Evolutionary conservation across 1,140 invertebrate species (phyloP).

Genomic region (Drosophila parvula): DNA sequence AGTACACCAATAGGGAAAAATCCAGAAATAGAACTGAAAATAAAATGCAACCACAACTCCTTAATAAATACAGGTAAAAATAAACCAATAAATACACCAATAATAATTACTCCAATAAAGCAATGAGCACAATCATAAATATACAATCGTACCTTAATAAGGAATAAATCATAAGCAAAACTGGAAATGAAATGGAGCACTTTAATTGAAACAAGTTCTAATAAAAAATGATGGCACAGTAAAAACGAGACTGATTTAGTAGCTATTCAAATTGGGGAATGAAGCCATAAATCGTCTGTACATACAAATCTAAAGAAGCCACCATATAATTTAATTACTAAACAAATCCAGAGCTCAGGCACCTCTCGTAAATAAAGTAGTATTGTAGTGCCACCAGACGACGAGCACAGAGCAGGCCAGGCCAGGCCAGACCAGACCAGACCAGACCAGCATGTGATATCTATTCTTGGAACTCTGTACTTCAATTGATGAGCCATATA

Average conservation of each 20-base stretch:
- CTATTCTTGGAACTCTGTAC: slow-evolving; percentile 35
- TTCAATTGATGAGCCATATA: slow-evolving; percentile 39
- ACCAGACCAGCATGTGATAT: slow-evolving; percentile 23
- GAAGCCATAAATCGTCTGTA: slow-evolving; percentile 8
- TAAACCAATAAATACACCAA: too few species aligned
- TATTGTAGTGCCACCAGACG: slow-evolving; percentile 18
- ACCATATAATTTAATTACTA: slow-evolving; percentile 12
- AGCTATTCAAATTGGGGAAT: slow-evolving; percentile 6
- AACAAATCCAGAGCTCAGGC: slow-evolving; percentile 21
- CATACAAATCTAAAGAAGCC: background rate
- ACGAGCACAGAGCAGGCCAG: background rate
- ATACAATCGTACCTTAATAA: background rate
- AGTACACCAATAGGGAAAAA: background rate
- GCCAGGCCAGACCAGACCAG: background rate
- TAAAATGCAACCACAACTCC: too few species aligned
- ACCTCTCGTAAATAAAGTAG: slow-evolving; percentile 23
- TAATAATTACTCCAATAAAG: background rate
- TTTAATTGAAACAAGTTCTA: background rate
- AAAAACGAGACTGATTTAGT: slow-evolving; percentile 7
- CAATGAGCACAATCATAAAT: background rate
- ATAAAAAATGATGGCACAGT: background rate
- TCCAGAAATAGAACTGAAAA: background rate
- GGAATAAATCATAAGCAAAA: background rate
- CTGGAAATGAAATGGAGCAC: background rate
- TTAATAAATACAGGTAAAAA: too few species aligned